Evolutionary conservation across 2,888 invertebrate species (phyloP).

Genomic region (Erebia palarica): DNA sequence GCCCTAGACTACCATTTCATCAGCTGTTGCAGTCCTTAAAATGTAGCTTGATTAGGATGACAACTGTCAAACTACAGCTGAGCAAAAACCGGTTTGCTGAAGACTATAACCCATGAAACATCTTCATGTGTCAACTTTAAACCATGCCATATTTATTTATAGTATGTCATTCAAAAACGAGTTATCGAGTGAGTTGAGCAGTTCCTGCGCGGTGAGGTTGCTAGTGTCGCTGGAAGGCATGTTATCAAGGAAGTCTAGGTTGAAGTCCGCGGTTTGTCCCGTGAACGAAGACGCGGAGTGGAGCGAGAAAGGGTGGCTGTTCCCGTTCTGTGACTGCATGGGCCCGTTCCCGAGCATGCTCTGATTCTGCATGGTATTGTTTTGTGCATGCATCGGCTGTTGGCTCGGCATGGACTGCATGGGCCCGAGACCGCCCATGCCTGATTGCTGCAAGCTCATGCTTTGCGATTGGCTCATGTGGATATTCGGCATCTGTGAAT

Average conservation of each 20-base stretch:
- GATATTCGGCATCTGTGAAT: constrained; percentile 84
- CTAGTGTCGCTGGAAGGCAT: constrained; percentile 89
- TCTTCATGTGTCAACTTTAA: neutral
- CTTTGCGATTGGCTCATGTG: constrained; percentile 88
- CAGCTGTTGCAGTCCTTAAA: too few species aligned
- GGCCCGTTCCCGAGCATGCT: constrained; percentile 39
- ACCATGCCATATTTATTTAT: constrained; percentile 49
- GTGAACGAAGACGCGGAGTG: constrained; percentile 73
- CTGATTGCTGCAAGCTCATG: constrained; percentile 77
- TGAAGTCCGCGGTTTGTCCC: constrained; percentile 85
- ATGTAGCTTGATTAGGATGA: too few species aligned
- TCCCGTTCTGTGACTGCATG: constrained; percentile 39
- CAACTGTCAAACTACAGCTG: too few species aligned
- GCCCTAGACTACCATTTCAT: too few species aligned
- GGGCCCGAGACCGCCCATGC: constrained; percentile 57
- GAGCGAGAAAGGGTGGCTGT: constrained; percentile 56
- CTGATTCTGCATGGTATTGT: constrained; percentile 48
- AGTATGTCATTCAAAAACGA: constrained; percentile 87
- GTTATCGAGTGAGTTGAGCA: constrained; percentile 91
- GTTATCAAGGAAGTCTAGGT: constrained; percentile 93
- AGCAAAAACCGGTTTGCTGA: too few species aligned
- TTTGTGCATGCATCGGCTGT: constrained; percentile 53
- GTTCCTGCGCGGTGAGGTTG: constrained; percentile 90
- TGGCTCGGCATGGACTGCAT: constrained; percentile 57
- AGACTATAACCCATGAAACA: neutral